A percentile compares a stretch with the other conserved stretches of the same genome.
These are phyloP conservation scores for Charadrius vociferus DNA, from an alignment of 2,113 vertebrate genomes.

Conservation along the genomic window DNA sequence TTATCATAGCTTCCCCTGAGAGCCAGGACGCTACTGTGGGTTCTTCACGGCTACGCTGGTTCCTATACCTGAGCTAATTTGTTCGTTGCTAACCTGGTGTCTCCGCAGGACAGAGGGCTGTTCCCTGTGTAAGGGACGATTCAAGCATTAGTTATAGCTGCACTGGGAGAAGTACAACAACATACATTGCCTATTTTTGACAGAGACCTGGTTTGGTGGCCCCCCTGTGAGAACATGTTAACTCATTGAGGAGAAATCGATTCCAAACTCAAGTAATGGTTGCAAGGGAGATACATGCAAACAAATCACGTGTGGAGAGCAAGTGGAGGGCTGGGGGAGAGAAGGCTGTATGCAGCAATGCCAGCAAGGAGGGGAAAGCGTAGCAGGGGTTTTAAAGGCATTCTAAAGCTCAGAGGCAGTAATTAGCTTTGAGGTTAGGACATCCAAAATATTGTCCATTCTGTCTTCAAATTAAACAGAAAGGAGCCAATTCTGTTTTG, in stretches of 20 bases:
- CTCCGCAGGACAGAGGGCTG: background rate
- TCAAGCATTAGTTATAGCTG: background rate
- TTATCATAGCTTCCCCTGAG: constrained; percentile 63
- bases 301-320: background rate
- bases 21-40: constrained; percentile 23
- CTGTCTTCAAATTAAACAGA: background rate
- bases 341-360: background rate
- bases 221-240: background rate
- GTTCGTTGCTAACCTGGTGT: constrained; percentile 27
- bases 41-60: constrained; percentile 4
- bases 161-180: background rate
- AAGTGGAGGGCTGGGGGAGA: background rate
- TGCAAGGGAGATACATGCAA: background rate
- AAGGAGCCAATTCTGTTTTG: background rate
- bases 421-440: background rate
- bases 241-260: background rate
- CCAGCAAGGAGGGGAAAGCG: background rate
- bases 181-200: background rate
- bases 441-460: background rate
- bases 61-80: constrained; percentile 45
- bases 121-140: background rate
- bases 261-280: background rate
- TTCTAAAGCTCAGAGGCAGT: background rate
- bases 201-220: background rate
- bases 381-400: background rate